A percentile compares a stretch with the other conserved stretches of the same genome.
These are phyloP conservation scores for Pseudachorutes palmiensis DNA, from an alignment of 1,140 invertebrate species.

Conservation along the genomic window DNA sequence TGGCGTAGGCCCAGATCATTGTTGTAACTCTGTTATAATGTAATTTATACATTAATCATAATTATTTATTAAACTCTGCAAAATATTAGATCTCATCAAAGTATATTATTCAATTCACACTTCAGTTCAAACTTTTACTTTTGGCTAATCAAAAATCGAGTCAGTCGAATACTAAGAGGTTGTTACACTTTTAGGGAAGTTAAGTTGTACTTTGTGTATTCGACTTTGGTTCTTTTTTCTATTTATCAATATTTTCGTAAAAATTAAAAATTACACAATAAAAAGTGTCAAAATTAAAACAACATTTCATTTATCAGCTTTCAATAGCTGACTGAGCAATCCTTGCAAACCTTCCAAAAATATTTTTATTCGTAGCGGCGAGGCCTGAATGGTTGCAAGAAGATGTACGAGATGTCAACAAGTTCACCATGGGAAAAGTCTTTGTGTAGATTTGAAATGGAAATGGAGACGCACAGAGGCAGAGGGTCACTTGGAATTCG, in stretches of 20 bases:
- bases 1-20: no score
- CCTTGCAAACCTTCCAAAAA: no score
- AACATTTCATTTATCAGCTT: background rate
- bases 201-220: background rate
- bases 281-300: background rate
- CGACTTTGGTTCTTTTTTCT: background rate
- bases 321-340: no score
- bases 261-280: background rate
- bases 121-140: background rate
- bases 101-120: no score
- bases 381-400: no score
- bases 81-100: no score
- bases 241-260: slow-evolving; percentile 1
- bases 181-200: background rate
- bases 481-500: background rate
- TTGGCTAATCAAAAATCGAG: background rate
- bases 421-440: background rate
- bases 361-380: no score
- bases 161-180: background rate
- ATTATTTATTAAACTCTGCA: no score
- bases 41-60: no score
- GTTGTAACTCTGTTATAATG: background rate
- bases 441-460: background rate
- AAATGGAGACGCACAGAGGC: background rate
- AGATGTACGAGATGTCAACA: background rate